A percentile compares a stretch with the other conserved stretches of the same genome.
Evolutionary conservation across 2,113 vertebrate species (phyloP).

Genomic region (Climacteris rufus): DNA sequence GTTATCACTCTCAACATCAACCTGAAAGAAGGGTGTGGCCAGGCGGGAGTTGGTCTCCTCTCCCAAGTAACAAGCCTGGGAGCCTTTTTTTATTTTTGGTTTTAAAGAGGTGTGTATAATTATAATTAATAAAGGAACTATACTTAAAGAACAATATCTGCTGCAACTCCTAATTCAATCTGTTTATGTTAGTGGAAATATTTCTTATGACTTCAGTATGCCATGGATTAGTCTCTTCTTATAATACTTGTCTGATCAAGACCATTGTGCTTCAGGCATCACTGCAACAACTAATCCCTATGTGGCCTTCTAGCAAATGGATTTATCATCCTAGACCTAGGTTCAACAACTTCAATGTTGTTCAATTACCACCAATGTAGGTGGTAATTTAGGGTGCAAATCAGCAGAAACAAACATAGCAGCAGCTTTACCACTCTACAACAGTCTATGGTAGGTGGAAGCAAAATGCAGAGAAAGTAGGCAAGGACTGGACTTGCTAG

Average conservation of each 20-base stretch:
- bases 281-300: neutral
- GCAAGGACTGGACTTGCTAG: neutral
- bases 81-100: neutral
- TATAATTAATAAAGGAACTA: neutral
- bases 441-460: neutral
- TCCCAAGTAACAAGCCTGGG: neutral
- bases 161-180: neutral
- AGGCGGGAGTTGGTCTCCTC: neutral
- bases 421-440: neutral
- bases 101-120: neutral
- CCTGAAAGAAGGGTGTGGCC: neutral
- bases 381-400: neutral
- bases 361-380: too few relatives aligned
- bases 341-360: neutral
- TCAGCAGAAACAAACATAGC: neutral
- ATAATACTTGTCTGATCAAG: neutral
- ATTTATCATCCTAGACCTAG: neutral
- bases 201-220: neutral
- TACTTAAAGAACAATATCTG: neutral
- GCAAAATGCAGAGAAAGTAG: neutral
- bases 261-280: neutral
- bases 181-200: neutral
- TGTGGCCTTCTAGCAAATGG: neutral
- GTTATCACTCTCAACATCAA: neutral
- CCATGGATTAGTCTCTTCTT: neutral